Base-by-base conservation (phyloP, 30 jellyfish, hydroid and myxozoan genomes). In the Pelagia noctiluca region DNA sequence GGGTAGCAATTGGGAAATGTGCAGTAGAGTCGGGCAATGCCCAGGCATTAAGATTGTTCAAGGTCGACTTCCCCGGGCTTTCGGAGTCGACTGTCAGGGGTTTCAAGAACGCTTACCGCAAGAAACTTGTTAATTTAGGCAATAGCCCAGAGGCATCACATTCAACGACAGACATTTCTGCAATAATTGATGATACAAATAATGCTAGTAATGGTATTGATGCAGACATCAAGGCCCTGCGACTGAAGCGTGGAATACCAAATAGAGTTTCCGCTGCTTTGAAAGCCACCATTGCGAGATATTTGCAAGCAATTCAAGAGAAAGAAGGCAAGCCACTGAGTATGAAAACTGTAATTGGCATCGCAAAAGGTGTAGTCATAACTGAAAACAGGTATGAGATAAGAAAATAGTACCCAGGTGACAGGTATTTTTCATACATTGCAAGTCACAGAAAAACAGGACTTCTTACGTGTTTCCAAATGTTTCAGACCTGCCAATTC, bases 31-130 rank as follows among this genome's bases (percentile, higher is more conserved):
- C 72, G 46, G 95, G 95, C 18, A 84, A 50, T 84, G 88, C 79
- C 16, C 57, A 61, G 46, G 86, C 95, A 4, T 12, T 71, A 22
- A 35, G 83, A 49, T 37, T 24, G 28, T 84, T 71, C 48, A 73
- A 71, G 62, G 83, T 63, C 1, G 38, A 32, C 4, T 73, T 65
- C 50, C 95, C 95, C 3, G 78, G 80, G 4, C 67, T 84, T 21
- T 68, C 85, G 10, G 95, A 84, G 36, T 68, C 87, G 35, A 84
- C 95, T 38, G 80, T 73, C 37, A 60, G 95, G 49, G 86, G 86
- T 0, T 84, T 84, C 83, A 83, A 54, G 53, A 69, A 83, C n/a
- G 54, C 25, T 25, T 83, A 67, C 62, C 46, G 46, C n/a, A 46
- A 36, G 26, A 81, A 78, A 63, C 71, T 78, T 24, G 81, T 26